These are phyloP conservation scores for Etheostoma perlongum DNA, from an alignment of 2,797 vertebrate species.

Conservation along the genomic window DNA sequence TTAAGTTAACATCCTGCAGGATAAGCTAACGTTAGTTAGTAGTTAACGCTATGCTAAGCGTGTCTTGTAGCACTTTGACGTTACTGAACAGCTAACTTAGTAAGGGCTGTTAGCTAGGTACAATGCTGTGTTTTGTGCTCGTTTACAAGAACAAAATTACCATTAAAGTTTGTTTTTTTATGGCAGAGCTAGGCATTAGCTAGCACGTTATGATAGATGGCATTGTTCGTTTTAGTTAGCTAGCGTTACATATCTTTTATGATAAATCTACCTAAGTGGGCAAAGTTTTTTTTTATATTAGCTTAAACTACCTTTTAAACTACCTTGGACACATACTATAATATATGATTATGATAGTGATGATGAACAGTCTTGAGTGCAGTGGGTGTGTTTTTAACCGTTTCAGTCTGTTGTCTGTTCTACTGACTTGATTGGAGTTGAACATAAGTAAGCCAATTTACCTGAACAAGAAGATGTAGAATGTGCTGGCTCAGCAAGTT, in stretches of 20 bases:
- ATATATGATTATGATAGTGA: not conserved
- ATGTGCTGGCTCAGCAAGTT: no score
- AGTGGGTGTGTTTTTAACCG: conserved; percentile 34
- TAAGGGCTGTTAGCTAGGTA: not conserved
- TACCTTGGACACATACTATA: not conserved
- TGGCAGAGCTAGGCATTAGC: not conserved
- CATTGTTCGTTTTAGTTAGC: not conserved
- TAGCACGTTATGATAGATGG: conserved; percentile 1
- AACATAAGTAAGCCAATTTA: no score
- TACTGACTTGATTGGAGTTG: no score
- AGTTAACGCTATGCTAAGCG: conserved; percentile 45
- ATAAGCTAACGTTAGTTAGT: conserved; percentile 52
- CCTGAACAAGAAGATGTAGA: no score
- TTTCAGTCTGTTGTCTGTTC: not conserved
- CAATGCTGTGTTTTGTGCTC: not conserved
- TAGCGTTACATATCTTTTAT: not conserved
- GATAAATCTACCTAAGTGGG: fast-evolving
- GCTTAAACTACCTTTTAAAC: not conserved
- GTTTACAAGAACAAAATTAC: not conserved
- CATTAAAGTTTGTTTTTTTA: not conserved
- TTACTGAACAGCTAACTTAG: conserved; percentile 3
- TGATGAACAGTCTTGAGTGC: not conserved
- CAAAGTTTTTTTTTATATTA: not conserved
- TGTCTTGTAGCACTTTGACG: conserved; percentile 8
- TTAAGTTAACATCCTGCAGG: conserved; percentile 58